phyloP scores from a whole-genome alignment of 2,113 vertebrate species.

The Ammodytes marinus region DNA sequence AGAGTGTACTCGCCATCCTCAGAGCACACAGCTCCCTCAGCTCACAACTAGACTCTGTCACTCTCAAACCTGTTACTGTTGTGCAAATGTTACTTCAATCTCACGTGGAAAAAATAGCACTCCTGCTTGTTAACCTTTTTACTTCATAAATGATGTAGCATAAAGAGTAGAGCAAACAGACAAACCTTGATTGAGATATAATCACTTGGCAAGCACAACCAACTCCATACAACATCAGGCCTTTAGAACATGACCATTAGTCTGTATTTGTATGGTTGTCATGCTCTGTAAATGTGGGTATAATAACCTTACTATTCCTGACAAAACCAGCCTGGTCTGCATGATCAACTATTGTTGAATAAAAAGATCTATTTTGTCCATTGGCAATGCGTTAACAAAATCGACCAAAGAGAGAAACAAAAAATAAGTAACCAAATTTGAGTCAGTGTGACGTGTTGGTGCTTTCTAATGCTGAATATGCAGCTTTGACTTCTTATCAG shows the following conservation, averaged over 20 bases:
- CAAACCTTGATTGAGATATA: not conserved
- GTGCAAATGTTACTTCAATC: conserved; percentile 51
- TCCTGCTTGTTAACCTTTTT: conserved; percentile 26
- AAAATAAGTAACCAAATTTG: not conserved
- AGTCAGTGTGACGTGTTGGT: not conserved
- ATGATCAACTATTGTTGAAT: not conserved
- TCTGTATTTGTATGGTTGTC: not conserved
- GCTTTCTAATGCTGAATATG: not conserved
- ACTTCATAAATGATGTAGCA: not conserved
- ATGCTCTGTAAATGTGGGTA: not conserved
- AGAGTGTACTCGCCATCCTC: conserved; percentile 49
- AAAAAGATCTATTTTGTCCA: not conserved
- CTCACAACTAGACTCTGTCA: conserved; percentile 40
- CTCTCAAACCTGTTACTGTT: conserved; percentile 70
- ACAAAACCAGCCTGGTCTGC: not conserved
- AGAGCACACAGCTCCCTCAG: conserved; percentile 49
- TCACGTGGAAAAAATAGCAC: conserved; percentile 9
- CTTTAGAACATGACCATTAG: not conserved
- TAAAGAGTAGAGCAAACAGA: not conserved
- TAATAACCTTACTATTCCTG: not conserved
- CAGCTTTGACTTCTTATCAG: not conserved
- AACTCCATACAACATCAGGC: not conserved
- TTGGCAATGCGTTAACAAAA: not conserved
- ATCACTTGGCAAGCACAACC: not conserved
- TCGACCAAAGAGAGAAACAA: too few relatives aligned